Evolutionary conservation across 92 coral and sea anemone species (phyloP).

Genomic region (Epizoanthus scotinus): DNA sequence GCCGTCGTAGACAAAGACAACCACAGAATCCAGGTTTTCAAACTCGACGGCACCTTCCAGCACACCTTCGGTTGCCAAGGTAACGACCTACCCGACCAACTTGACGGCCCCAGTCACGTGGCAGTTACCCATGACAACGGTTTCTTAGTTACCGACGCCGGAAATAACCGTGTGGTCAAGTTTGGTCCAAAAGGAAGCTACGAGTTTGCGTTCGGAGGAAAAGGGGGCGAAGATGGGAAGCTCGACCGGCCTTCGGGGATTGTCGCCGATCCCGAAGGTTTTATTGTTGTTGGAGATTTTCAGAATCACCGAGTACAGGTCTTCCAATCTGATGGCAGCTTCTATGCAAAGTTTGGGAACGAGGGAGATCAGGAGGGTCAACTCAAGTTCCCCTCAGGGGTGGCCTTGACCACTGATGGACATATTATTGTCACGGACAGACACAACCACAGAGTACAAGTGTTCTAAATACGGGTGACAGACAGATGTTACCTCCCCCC

Average conservation of each 20-base stretch:
- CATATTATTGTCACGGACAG: conserved; percentile 85
- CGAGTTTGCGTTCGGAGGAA: conserved; percentile 65
- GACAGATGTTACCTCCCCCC: too few relatives aligned
- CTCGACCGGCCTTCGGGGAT: conserved; percentile 88
- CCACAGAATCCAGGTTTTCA: conserved; percentile 82
- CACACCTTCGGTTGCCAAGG: conserved; percentile 76
- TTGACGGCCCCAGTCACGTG: conserved; percentile 84
- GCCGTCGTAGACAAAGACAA: conserved; percentile 85
- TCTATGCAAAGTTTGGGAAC: conserved; percentile 76
- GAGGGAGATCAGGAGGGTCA: conserved; percentile 85
- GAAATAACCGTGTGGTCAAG: conserved; percentile 87
- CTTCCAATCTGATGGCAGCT: conserved; percentile 72
- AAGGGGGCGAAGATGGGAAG: conserved; percentile 75
- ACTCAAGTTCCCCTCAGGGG: conserved; percentile 82
- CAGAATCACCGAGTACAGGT: conserved; percentile 85
- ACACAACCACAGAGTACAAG: conserved; percentile 87
- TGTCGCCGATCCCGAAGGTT: conserved; percentile 84
- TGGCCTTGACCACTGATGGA: conserved; percentile 77
- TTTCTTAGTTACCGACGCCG: conserved; percentile 88
- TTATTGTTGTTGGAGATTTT: conserved; percentile 75
- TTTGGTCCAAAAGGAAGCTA: conserved; percentile 67
- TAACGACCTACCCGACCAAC: conserved; percentile 65
- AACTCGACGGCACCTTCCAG: conserved; percentile 74
- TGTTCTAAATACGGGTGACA: conserved; percentile 43
- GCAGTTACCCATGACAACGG: conserved; percentile 73